These are phyloP conservation scores for Parus major DNA, from an alignment of 2,113 vertebrate species.

Conservation along the genomic window DNA sequence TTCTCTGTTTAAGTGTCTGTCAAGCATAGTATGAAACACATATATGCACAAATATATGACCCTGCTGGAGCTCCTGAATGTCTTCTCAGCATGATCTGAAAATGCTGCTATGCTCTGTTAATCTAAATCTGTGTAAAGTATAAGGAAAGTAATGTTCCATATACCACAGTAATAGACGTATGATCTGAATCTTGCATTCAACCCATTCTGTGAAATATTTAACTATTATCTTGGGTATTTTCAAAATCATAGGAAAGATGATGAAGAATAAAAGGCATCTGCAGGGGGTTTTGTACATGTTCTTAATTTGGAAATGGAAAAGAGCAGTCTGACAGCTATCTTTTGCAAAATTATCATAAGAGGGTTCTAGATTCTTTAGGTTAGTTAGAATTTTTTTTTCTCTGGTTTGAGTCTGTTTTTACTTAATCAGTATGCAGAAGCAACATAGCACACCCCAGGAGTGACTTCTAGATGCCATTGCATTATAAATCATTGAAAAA, in stretches of 20 bases:
- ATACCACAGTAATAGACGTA: background rate
- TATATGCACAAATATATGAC: background rate
- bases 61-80: background rate
- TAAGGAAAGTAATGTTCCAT: conserved; percentile 34
- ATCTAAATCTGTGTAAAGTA: background rate
- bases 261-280: background rate
- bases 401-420: background rate
- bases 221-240: conserved; percentile 2
- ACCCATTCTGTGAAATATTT: background rate
- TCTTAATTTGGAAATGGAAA: background rate
- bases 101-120: background rate
- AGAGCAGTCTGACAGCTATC: background rate
- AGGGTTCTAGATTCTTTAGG: background rate
- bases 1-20: conserved; percentile 20
- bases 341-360: background rate
- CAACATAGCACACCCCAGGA: background rate
- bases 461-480: background rate
- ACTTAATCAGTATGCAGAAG: background rate
- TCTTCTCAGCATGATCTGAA: background rate
- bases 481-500: conserved; percentile 19
- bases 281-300: background rate
- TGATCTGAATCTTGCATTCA: conserved; percentile 4
- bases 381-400: background rate
- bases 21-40: background rate
- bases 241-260: background rate